Conservation (phyloP, 2,797 vertebrate genomes). For the Thaleichthys pacificus region DNA sequence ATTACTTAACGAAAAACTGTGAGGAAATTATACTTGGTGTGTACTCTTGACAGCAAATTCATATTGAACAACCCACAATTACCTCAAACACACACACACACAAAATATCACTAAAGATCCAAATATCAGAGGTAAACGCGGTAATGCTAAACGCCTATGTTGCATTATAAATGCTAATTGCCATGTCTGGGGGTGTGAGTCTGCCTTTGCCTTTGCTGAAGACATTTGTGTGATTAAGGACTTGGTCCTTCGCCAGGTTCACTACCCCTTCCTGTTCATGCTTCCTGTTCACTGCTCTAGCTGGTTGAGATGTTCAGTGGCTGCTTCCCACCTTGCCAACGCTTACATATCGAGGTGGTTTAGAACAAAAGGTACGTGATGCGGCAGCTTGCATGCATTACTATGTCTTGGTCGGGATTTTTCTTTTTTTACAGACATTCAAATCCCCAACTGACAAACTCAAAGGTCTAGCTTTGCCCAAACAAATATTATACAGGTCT, state of each 20-base stretch:
- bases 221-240: conserved; percentile 9
- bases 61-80: not conserved
- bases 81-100: not conserved
- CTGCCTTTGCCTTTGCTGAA: not conserved
- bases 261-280: not conserved
- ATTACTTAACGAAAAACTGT: not conserved
- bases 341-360: not conserved
- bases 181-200: not conserved
- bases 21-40: not conserved
- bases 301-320: not conserved
- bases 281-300: too few species aligned
- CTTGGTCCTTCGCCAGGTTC: conserved; percentile 4
- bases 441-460: not conserved
- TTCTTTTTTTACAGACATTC: not conserved
- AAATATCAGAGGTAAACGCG: not conserved
- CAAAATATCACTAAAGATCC: not conserved
- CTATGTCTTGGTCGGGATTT: too few species aligned
- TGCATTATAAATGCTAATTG: conserved; percentile 5
- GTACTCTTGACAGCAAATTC: not conserved
- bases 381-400: not conserved
- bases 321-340: not conserved
- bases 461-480: not conserved
- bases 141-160: not conserved
- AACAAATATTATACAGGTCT: not conserved
- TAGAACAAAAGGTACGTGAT: not conserved